Evolutionary conservation across 2,888 invertebrate species (phyloP), one percentile per base, ranked within the genome.

Genomic region (Apotomis betuletana): DNA sequence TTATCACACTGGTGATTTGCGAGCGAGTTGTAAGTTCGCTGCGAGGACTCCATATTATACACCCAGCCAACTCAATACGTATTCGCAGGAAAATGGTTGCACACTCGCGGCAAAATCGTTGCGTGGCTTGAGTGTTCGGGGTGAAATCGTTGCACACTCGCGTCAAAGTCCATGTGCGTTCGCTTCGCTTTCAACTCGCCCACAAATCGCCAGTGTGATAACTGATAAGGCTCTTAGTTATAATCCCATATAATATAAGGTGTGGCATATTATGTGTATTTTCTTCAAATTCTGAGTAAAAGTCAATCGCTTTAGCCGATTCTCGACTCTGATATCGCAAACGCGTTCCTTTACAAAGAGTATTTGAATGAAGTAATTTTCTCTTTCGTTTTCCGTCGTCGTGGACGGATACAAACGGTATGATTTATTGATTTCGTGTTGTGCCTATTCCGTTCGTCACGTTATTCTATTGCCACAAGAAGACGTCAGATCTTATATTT

Each of bases 401-500:
- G 75, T 77, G 75, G 77, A 80, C 78, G 81, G 80, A 80, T 83
- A 85, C 81, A 84, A 84, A 84, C 85, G 80, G 79, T 81, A 81
- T 80, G 82, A 83, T 76, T 77, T 85, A 87, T 86, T 85, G 85
- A 87, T 86, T 84, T 81, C 83, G 82, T 80, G 77, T 77, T 77
- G 77, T 52, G 74, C 76, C 78, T 74, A 79, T 83, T 84, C 79
- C 81, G 80, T 79, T 83, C 80, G 81, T 78, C 77, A 79, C 78
- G 81, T 80, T 83, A 81, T 81, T 81, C 80, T 77, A 77, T 84
- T 76, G 79, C 80, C 77, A 75, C 75, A 77, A 80, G 78, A 77
- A 78, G 77, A 76, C 74, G 77, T 77, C 76, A 10, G 77, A 76
- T 78, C 78, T 78, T 78, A 77, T 79, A 54, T 83, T 83, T 80